Conservation (phyloP, 1,140 invertebrate species). For the Caligus rogercresseyi region DNA sequence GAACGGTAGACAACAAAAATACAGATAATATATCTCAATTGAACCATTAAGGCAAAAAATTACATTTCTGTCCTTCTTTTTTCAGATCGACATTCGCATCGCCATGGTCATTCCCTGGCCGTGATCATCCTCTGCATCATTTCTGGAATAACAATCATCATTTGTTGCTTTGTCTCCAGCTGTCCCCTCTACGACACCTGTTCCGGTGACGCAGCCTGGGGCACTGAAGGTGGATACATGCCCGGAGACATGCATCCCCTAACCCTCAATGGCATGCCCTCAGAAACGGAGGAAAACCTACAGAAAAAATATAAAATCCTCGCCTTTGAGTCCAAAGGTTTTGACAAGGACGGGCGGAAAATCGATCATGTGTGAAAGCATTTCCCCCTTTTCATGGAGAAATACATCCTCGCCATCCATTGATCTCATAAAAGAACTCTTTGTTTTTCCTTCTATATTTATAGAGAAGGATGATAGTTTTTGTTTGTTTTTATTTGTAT, state of each 20-base stretch:
- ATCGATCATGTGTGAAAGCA: not conserved
- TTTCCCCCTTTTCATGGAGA: too few relatives aligned
- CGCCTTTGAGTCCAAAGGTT: not conserved
- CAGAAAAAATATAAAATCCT: not conserved
- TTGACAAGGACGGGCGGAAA: not conserved
- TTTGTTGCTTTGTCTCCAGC: slow-evolving; percentile 22
- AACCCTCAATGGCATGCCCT: slow-evolving; percentile 16
- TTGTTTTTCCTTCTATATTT: too few relatives aligned
- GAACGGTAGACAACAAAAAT: too few relatives aligned
- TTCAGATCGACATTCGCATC: slow-evolving; percentile 9
- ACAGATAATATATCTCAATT: too few relatives aligned
- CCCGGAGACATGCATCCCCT: slow-evolving; percentile 7
- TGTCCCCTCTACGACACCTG: slow-evolving; percentile 23
- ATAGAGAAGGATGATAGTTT: too few relatives aligned
- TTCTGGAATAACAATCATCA: slow-evolving; percentile 21
- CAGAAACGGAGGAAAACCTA: not conserved
- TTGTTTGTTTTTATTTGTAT: too few relatives aligned
- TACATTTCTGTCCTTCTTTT: not conserved
- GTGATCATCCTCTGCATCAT: slow-evolving; percentile 22
- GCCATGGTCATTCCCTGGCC: slow-evolving; percentile 23
- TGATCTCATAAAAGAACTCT: too few relatives aligned
- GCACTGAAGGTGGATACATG: not conserved
- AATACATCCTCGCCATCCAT: too few relatives aligned
- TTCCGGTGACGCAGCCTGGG: slow-evolving; percentile 21
- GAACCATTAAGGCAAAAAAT: too few relatives aligned